These are phyloP conservation scores for Distichodus sexfasciatus DNA, from an alignment of 2,797 vertebrate genomes.

Conservation along the genomic window DNA sequence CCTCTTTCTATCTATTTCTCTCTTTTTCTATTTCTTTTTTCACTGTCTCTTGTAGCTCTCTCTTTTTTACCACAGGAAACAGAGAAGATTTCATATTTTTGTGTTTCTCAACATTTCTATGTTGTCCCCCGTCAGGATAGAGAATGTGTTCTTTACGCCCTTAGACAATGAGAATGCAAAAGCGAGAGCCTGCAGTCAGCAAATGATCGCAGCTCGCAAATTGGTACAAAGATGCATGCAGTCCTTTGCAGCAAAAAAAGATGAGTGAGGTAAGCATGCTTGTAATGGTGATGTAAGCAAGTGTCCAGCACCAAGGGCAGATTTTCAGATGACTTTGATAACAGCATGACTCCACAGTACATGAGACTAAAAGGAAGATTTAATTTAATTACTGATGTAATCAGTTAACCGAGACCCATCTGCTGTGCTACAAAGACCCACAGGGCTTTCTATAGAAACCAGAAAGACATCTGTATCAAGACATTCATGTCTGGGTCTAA, in stretches of 20 bases:
- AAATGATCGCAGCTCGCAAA: neutral
- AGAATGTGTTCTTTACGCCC: neutral
- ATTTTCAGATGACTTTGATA: constrained; percentile 32
- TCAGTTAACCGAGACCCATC: constrained; percentile 35
- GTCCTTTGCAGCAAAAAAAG: neutral
- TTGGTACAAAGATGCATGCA: neutral
- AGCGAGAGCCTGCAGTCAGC: neutral
- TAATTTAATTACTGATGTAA: constrained; percentile 35
- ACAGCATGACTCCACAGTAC: constrained; percentile 12
- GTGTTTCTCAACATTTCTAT: neutral
- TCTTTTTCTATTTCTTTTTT: neutral
- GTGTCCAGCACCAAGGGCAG: constrained; percentile 31
- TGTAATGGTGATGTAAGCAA: constrained; percentile 42
- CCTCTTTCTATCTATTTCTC: neutral
- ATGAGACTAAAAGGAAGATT: constrained; percentile 33
- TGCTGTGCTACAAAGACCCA: constrained; percentile 16
- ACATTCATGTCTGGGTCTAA: neutral
- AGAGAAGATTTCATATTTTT: neutral
- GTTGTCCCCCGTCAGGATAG: constrained; percentile 1
- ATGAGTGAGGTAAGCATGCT: constrained; percentile 37
- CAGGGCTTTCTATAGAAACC: constrained; percentile 9
- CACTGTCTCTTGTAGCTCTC: neutral
- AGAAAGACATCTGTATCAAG: constrained; percentile 25
- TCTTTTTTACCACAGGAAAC: neutral
- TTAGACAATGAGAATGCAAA: neutral